Base-by-base conservation (phyloP, 2,113 vertebrate species). In the Chionodraco myersi region DNA sequence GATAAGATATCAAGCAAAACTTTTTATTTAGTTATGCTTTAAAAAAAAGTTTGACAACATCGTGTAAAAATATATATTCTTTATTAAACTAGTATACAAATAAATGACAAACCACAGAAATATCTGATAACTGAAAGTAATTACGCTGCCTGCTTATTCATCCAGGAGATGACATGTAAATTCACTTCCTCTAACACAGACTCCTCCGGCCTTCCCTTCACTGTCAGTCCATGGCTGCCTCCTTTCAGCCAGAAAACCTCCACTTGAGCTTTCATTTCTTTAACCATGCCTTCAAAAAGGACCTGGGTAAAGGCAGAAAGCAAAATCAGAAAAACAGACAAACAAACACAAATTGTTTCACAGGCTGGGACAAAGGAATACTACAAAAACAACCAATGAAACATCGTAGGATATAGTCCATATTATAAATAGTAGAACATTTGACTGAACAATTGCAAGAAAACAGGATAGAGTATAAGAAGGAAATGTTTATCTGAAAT, bases 151-250 rank as follows among this genome's bases (percentile, higher is more conserved):
- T 75, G 72, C 11, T 89, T 79, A 18, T 12, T 67, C 4, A 99
- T 93, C 98, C 97, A 99, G n/a, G 86, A 88, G 67, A 96, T 92
- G 74, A 98, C 94, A 7, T 94, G 88, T 8, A 77, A 51, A 60
- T 97, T 98, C 80, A 98, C 95, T 94, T 98, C 96, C 76, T 94
- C 94, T 91, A 96, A 85, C 51, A 98, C 90, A 60, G 96, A 94
- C 0, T 96, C 95, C 62, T 95, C 85, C 12, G 93, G 72, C 82
- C 95, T 89, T 66, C 96, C 96, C 89, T 95, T 96, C 54, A 97
- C 96, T 48, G 85, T 88, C 89, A 99, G 96, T 54, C 96, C 96
- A 82, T 99, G 97, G 85, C 92, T 96, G 72, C 95, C 98, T 87
- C 96, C 96, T 67, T 95, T 90, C 49, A 98, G 86, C 97, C 97